Evolutionary conservation across 2,888 invertebrate species (phyloP), one percentile per base, ranked within the genome.

Genomic region (Hirudinaria manillensis): DNA sequence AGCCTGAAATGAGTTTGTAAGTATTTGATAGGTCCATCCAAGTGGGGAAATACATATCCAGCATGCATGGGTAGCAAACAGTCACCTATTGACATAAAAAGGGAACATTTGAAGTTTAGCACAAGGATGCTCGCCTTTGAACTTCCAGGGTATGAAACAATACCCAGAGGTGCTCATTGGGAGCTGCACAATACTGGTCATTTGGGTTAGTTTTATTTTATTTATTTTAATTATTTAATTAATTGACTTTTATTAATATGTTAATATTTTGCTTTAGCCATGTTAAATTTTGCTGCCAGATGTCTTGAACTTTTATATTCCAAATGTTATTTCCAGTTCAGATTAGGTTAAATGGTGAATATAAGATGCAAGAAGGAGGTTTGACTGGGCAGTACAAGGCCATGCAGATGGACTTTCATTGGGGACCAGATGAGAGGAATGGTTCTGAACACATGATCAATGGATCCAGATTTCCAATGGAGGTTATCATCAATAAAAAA

Each of bases 401-500:
- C 38, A 78, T 79, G 27, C 81, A 82, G 77, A 80, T 83, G 68
- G 81, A 82, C 72, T 83, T 83, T 75, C 82, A 82, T 77, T 83
- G 82, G 82, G 82, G 82, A 19, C 75, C 68, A 10, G 75, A 76
- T 29, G 80, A 81, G 45, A 73, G 73, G 6, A 70, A 77, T 10
- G 83, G 83, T 0, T 81, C 82, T 0, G 83, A 83, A 73, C 83
- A 83, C 75, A 72, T 77, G 7, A 32, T 83, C 3, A 80, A 82
- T 74, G 79, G 78, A 0, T 56, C 77, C n/a, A 72, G 77, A 19
- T 81, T 76, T 51, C 81, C 81, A 1, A 79, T 82, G 80, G 82
- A 82, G 81, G 82, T 82, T 55, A 27, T 24, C 4, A 68, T 16
- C 32, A 19, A 32, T 68, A n/a, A 29, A 56, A 10, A n/a, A 61